phyloP scores from a whole-genome alignment of 2,888 invertebrate species.

The Tryphoninae sp. region DNA sequence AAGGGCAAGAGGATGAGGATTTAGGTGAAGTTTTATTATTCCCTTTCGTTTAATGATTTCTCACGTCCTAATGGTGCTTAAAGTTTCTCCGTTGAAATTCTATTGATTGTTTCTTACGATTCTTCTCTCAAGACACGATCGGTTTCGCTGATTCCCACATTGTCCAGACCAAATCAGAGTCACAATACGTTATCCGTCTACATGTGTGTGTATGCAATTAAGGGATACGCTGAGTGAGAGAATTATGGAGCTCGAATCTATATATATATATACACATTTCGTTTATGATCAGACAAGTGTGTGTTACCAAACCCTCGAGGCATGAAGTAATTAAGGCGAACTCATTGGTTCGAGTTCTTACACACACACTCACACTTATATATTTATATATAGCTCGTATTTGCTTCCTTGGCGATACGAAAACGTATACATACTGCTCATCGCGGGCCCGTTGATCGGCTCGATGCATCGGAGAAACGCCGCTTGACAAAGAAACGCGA shows the following conservation, averaged over 20 bases:
- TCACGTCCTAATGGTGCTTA: not conserved
- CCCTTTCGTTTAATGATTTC: not conserved
- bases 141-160: constrained; percentile 4
- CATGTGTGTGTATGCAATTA: too few relatives aligned
- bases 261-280: constrained; percentile 16
- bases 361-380: constrained; percentile 5
- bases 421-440: constrained; percentile 21
- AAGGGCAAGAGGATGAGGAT: not conserved
- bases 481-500: constrained; percentile 11
- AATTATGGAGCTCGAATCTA: constrained; percentile 17
- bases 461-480: constrained; percentile 24
- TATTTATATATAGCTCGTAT: not conserved
- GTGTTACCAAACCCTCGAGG: constrained; percentile 48
- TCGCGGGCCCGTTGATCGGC: not conserved
- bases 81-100: not conserved
- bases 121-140: not conserved
- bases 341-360: constrained; percentile 36
- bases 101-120: constrained; percentile 4
- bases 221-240: constrained; percentile 5
- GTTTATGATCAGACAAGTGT: constrained; percentile 34
- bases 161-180: too few relatives aligned
- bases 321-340: constrained; percentile 58
- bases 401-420: constrained; percentile 28
- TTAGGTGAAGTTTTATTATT: not conserved
- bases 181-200: too few relatives aligned